Evolutionary conservation across 2,888 invertebrate species (phyloP).

Genomic region (Cheilosia urbana): DNA sequence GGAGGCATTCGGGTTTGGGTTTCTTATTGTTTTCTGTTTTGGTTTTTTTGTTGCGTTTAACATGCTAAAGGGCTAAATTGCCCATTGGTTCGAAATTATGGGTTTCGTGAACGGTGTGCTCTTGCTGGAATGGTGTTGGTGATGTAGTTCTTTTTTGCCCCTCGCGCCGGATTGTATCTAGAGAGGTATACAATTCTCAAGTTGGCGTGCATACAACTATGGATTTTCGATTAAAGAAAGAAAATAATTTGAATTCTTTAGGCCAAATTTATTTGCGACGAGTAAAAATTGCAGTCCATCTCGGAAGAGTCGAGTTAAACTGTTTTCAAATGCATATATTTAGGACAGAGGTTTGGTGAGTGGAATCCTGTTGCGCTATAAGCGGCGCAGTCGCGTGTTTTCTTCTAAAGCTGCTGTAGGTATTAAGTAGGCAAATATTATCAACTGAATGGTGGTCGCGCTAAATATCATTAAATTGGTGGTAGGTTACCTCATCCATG

Average conservation of each 20-base stretch:
- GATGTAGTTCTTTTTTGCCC: conserved; percentile 42
- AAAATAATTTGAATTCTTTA: conserved; percentile 57
- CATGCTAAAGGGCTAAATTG: conserved; percentile 84
- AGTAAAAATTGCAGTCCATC: conserved; percentile 19
- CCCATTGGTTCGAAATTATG: conserved; percentile 84
- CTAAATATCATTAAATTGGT: too few species aligned
- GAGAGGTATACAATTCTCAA: not conserved
- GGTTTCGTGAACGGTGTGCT: conserved; percentile 79
- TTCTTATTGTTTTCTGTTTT: conserved; percentile 22
- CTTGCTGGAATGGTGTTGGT: conserved; percentile 50
- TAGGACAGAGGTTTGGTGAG: conserved; percentile 5
- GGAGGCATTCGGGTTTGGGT: conserved; percentile 24
- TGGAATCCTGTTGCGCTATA: not conserved
- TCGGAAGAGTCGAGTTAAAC: conserved; percentile 8
- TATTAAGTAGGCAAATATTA: too few species aligned
- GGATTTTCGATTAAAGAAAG: conserved; percentile 67
- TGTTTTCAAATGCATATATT: conserved; percentile 6
- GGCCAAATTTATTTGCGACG: conserved; percentile 35
- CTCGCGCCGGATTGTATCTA: conserved; percentile 50
- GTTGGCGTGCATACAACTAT: conserved; percentile 37
- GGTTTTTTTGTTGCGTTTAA: conserved; percentile 69
- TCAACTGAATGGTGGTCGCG: too few species aligned
- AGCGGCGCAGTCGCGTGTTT: too few species aligned
- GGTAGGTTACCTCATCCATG: too few species aligned
- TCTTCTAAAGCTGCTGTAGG: too few species aligned